Conservation (phyloP, 2,797 vertebrate genomes). For the Lepilemur septentrionalis region DNA sequence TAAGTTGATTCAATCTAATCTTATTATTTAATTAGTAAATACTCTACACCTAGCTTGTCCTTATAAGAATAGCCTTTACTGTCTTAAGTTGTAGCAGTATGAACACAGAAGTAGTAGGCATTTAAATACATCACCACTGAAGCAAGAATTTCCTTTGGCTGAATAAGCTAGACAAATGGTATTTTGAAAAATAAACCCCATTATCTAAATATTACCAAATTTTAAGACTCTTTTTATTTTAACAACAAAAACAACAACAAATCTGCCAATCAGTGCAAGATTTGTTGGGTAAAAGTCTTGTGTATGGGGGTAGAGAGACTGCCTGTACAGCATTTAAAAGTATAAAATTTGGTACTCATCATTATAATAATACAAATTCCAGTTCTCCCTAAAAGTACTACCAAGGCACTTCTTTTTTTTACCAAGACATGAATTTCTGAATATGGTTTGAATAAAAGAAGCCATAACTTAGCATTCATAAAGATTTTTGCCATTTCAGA, state of each 20-base stretch:
- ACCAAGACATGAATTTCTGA: not conserved
- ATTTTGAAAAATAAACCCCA: constrained; percentile 3
- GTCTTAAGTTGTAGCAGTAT: not conserved
- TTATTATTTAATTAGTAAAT: not conserved
- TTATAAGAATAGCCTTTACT: not conserved
- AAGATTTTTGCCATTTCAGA: not conserved
- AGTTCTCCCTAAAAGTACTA: not conserved
- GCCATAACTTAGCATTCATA: not conserved
- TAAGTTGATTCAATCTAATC: not conserved
- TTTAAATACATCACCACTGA: not conserved
- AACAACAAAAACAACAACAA: not conserved
- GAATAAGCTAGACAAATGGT: not conserved
- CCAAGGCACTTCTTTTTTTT: not conserved
- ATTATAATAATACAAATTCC: not conserved
- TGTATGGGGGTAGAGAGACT: too few relatives aligned
- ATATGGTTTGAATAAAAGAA: not conserved
- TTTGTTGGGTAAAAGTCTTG: not conserved
- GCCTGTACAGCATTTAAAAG: not conserved
- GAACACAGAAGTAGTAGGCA: not conserved
- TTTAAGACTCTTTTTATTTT: not conserved
- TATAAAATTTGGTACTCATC: not conserved
- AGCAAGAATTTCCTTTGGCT: not conserved
- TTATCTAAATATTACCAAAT: not conserved
- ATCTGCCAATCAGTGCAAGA: not conserved
- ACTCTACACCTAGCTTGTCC: not conserved